Base-by-base conservation (phyloP, 1,140 invertebrate genomes). In the roundworm (Caenorhabditis elegans) region DNA sequence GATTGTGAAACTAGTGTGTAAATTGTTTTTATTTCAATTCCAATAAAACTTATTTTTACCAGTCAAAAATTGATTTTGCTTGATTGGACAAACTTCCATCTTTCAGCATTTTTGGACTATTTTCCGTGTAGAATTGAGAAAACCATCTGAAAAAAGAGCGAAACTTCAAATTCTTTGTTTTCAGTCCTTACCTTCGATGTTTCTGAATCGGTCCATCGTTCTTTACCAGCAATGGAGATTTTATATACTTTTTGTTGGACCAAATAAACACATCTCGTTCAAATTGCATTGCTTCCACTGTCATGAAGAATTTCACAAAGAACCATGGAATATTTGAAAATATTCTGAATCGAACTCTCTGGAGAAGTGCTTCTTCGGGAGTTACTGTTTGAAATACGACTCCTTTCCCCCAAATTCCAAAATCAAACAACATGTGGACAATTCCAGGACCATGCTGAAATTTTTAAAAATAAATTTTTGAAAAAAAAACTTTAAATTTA, bases 251-350 rank as follows among this genome's bases (percentile, higher is more conserved):
- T 87, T 96, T 96, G 90, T 94, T 93, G 87, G 96, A 96, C 95
- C 95, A 97, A 5, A 96, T 93, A 79, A 92, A 92, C 0, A 96
- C 93, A 87, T 97, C 95, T 3, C 95, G 91, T 88, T 95, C 93
- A 87, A 96, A 93, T 94, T 95, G 90, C 82, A 91, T 90, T 15
- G 93, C 93, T 91, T 96, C 95, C 0, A 91, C 93, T 0, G 92
- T 88, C 4, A 96, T 91, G 15, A 94, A 88, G 11, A 95, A 89
- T 77, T 92, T 93, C 0, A 93, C 93, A 13, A 94, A 92, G 0
- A 93, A 91, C 0, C 85, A 87, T 0, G 91, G 90, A 0, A 88
- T 85, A 0, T 93, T 92, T 0, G 92, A 92, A 87, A 93, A 95
- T 49, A 96, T 92, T 49, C 93, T 90, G 88, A 96, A 95, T 0